phyloP scores from a whole-genome alignment of 2,113 vertebrate species.

The Mohoua ochrocephala region DNA sequence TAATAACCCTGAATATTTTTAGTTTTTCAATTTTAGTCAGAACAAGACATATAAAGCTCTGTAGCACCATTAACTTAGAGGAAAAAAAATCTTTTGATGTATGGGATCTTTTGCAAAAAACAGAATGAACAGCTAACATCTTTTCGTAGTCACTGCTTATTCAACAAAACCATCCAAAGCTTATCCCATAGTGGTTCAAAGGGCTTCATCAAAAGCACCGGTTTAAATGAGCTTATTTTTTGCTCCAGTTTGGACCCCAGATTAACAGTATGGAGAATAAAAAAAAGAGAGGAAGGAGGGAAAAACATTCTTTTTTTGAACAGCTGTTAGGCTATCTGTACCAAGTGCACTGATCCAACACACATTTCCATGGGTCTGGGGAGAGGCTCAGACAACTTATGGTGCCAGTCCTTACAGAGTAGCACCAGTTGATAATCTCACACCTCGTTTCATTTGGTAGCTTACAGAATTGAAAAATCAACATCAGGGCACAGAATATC shows the following conservation, averaged over 20 bases:
- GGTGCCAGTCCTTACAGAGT: not conserved
- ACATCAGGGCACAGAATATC: not conserved
- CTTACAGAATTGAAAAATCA: not conserved
- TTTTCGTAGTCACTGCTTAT: not conserved
- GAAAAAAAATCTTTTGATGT: not conserved
- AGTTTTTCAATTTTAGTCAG: not conserved
- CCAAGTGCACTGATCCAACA: not conserved
- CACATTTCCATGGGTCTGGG: not conserved
- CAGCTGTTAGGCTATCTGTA: not conserved
- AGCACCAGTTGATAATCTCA: not conserved
- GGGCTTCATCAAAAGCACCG: not conserved
- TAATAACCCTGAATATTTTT: not conserved
- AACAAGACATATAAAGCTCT: not conserved
- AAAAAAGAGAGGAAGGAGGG: not conserved
- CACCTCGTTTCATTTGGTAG: not conserved
- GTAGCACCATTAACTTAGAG: not conserved
- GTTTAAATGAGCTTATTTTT: not conserved
- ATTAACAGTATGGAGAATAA: not conserved
- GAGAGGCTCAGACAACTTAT: not conserved
- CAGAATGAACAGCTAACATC: not conserved
- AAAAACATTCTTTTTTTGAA: not conserved
- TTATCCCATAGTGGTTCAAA: not conserved
- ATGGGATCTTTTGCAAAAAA: not conserved
- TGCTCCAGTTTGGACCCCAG: not conserved
- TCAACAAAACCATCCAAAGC: not conserved